Percentiles rank a stretch among this genome's conserved stretches.
Evolutionary conservation across 2,888 invertebrate genomes (phyloP).

Genomic region (Drosophila koepferae): DNA sequence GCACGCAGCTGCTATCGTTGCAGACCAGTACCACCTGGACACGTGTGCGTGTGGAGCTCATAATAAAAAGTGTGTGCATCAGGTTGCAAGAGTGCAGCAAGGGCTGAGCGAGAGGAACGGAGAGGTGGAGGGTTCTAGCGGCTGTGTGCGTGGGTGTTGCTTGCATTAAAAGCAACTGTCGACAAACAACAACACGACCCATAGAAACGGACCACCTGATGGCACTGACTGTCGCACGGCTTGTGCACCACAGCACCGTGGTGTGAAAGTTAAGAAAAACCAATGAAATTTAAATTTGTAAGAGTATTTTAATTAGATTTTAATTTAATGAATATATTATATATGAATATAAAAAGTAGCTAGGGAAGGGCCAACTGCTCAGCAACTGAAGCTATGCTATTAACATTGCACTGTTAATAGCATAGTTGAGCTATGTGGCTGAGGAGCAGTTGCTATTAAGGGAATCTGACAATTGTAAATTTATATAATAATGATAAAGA

Average conservation of each 20-base stretch:
- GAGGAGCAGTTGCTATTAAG: too few species aligned
- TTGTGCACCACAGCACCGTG: constrained; percentile 47
- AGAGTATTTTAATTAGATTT: not conserved
- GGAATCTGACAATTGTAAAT: too few species aligned
- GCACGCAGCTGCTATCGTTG: constrained; percentile 50
- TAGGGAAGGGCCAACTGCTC: too few species aligned
- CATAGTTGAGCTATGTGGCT: too few species aligned
- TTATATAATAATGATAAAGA: not conserved
- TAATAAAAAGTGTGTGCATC: constrained; percentile 76
- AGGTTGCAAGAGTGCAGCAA: constrained; percentile 56
- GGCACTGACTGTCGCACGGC: constrained; percentile 36
- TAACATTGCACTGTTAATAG: too few species aligned
- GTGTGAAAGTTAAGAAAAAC: not conserved
- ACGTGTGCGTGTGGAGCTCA: constrained; percentile 76
- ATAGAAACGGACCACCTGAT: constrained; percentile 64
- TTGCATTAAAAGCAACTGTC: constrained; percentile 76
- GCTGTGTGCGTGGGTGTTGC: constrained; percentile 1
- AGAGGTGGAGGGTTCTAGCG: not conserved
- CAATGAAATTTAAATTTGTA: not conserved
- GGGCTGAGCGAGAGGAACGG: not conserved
- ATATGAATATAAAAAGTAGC: too few species aligned
- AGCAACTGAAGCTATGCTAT: too few species aligned
- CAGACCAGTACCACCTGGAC: constrained; percentile 37
- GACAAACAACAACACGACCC: constrained; percentile 65
- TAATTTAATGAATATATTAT: not conserved